A percentile compares a stretch with the other conserved stretches of the same genome.
These are phyloP conservation scores for Phyllopteryx taeniolatus DNA, from an alignment of 2,113 vertebrate genomes.

Conservation along the genomic window DNA sequence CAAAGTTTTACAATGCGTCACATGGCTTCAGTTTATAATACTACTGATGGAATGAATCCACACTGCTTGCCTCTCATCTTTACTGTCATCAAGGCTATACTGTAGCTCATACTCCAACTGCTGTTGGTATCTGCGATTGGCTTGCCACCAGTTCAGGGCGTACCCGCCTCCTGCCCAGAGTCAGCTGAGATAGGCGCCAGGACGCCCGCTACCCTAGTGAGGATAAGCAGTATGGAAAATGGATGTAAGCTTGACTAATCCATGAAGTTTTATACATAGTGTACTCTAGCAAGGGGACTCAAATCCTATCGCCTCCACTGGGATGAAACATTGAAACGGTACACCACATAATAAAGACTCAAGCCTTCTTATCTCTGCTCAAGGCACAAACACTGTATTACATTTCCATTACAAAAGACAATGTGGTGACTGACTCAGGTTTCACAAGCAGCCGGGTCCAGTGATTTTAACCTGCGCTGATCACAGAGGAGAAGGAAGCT, in stretches of 20 bases:
- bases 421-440: conserved; percentile 50
- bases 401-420: conserved; percentile 62
- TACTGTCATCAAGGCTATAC: conserved; percentile 26
- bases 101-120: conserved; percentile 23
- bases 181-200: too few species aligned
- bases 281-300: conserved; percentile 45
- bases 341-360: conserved; percentile 40
- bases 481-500: conserved; percentile 54
- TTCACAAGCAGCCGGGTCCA: conserved; percentile 43
- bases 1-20: neutral
- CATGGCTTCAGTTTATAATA: neutral
- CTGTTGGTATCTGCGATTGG: conserved; percentile 1
- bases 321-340: conserved; percentile 46
- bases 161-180: too few species aligned
- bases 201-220: too few species aligned
- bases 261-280: conserved; percentile 49
- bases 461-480: conserved; percentile 55
- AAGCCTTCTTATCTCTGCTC: conserved; percentile 49
- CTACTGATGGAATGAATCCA: neutral
- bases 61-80: neutral
- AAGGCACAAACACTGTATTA: conserved; percentile 50
- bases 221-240: too few species aligned
- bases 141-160: too few species aligned
- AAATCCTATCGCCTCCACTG: conserved; percentile 53
- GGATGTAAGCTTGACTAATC: conserved; percentile 26